These are phyloP conservation scores for Lophius americanus DNA, from an alignment of 2,797 vertebrate species.

Conservation along the genomic window DNA sequence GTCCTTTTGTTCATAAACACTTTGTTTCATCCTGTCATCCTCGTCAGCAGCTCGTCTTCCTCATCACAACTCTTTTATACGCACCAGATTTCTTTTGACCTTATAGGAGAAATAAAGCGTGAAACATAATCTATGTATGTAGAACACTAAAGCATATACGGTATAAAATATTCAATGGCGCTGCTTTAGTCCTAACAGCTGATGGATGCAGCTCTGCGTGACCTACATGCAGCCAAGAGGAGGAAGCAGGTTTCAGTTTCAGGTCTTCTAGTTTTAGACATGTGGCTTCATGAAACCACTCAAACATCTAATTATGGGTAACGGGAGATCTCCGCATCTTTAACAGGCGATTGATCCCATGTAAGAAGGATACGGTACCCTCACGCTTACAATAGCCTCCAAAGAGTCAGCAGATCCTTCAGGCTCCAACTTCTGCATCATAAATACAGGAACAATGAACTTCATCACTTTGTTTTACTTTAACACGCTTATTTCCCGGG, in stretches of 20 bases:
- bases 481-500: constrained; percentile 20
- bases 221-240: constrained; percentile 47
- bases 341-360: constrained; percentile 67
- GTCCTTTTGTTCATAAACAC: constrained; percentile 5
- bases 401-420: constrained; percentile 39
- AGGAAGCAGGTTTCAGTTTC: constrained; percentile 34
- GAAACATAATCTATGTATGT: background rate
- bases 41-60: constrained; percentile 41
- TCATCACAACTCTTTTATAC: constrained; percentile 41
- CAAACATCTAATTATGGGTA: constrained; percentile 75
- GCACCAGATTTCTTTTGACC: constrained; percentile 46
- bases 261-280: constrained; percentile 42
- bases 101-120: constrained; percentile 1
- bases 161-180: constrained; percentile 38
- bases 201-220: constrained; percentile 19
- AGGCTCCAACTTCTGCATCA: too few species aligned
- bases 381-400: constrained; percentile 34
- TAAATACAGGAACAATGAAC: constrained; percentile 3
- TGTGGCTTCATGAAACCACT: constrained; percentile 60
- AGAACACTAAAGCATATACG: background rate
- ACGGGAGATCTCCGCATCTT: constrained; percentile 66
- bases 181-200: constrained; percentile 29
- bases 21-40: constrained; percentile 41
- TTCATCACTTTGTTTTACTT: constrained; percentile 2
- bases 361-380: constrained; percentile 56